Base-by-base conservation (phyloP, 2,888 invertebrate genomes). In the Caenorhabditis sp. region DNA sequence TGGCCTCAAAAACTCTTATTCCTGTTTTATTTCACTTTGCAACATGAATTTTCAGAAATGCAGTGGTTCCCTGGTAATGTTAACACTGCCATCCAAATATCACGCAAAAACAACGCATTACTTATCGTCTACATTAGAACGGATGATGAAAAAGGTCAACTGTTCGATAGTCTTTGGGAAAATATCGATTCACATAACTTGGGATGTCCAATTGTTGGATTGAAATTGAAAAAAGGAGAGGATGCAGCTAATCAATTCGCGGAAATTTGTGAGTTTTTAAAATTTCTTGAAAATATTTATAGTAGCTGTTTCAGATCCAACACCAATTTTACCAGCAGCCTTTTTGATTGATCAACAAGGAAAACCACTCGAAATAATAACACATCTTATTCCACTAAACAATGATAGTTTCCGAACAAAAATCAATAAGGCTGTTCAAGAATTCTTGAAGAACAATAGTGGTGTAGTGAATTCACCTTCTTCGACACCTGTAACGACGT, bases 61-160 rank as follows among this genome's bases (percentile, higher is more conserved):
- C 66, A 76, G 63, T 81, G 81, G 81, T 78, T 78, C 59, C 60
- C 77, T 12, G 81, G 81, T 2, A 63, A 59, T 43, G 76, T 77
- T 31, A 25, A 52, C 0, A 65, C 69, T 1, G 81, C 77, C 3
- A 79, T 77, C 20, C 72, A 72, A 57, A 71, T 79, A 5, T 77
- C 77, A 17, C 65, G 72, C 21, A 68, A 67, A 56, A 72, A 75
- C 49, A 54, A 63, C 3, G 79, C 81, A 25, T 70, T 81, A 25
- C 59, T 81, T 4, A 68, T 81, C 23, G 78, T 81, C 1, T 76
- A 70, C 63, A 62, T 81, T 25, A 61, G 70, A 14, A 62, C 64
- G 0, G 60, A 62, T 10, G 56, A 67, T 31, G 76, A 70, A 54
- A 75, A 74, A 25, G 77, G 77, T 3, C 31, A 56, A 10, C 12